Evolutionary conservation across 2,113 vertebrate genomes (phyloP).

Genomic region (Dasypus novemcinctus): DNA sequence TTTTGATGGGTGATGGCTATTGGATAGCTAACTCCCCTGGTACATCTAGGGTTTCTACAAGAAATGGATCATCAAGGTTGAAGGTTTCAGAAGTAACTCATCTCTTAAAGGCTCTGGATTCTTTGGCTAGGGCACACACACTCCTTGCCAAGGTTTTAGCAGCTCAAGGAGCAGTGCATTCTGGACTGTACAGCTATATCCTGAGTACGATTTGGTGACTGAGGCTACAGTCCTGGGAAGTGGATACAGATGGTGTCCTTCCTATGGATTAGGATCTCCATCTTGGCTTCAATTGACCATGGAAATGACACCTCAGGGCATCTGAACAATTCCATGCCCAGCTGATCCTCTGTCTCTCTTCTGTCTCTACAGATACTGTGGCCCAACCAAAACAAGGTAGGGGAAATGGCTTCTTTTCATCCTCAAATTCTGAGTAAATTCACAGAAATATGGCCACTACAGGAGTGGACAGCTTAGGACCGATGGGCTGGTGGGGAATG

Average conservation of each 20-base stretch:
- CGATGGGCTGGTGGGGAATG: background rate
- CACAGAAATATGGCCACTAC: background rate
- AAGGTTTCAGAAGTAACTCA: conserved; percentile 2
- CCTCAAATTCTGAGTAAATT: conserved; percentile 1
- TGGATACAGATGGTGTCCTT: background rate
- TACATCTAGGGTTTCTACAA: background rate
- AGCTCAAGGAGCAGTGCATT: background rate
- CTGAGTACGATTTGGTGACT: conserved; percentile 19
- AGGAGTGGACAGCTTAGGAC: background rate
- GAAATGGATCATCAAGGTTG: background rate
- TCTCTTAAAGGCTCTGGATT: background rate
- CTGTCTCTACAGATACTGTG: conserved; percentile 48
- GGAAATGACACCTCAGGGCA: background rate
- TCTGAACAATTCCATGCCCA: background rate
- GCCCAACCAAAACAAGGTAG: conserved; percentile 47
- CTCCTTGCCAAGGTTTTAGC: background rate
- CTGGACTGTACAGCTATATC: background rate
- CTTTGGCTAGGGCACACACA: background rate
- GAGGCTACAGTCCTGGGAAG: background rate
- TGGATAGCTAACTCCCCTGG: background rate
- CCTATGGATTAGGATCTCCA: background rate
- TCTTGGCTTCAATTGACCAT: background rate
- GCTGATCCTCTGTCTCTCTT: conserved; percentile 38
- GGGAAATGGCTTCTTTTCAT: conserved; percentile 34
- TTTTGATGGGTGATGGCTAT: background rate